Percentiles rank a stretch among this genome's conserved stretches.
Conservation (phyloP, 2,113 vertebrate genomes). For the Laticauda colubrina region DNA sequence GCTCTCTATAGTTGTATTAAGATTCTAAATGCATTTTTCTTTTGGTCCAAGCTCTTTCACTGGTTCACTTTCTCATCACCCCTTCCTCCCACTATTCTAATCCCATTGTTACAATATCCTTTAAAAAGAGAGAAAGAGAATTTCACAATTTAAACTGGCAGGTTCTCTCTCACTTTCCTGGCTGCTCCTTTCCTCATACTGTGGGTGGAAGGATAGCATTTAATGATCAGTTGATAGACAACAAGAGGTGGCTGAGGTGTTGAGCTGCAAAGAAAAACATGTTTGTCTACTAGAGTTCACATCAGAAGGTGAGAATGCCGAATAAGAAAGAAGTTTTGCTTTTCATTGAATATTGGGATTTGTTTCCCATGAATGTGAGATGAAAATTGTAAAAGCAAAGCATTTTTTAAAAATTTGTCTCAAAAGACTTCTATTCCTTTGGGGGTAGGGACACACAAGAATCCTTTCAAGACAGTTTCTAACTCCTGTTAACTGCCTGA, state of each 20-base stretch:
- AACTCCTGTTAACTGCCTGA: background rate
- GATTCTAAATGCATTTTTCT: background rate
- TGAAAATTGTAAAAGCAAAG: no score
- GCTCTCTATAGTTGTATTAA: background rate
- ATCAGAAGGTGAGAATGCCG: no score
- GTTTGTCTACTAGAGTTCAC: background rate
- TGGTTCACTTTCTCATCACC: background rate
- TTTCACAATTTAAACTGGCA: background rate
- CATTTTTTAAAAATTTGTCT: no score
- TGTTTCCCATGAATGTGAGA: no score
- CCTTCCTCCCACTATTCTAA: background rate
- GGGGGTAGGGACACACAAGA: no score
- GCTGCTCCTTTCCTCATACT: background rate
- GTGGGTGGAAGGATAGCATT: background rate
- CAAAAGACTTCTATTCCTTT: no score
- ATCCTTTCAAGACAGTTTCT: no score
- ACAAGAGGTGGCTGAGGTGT: background rate
- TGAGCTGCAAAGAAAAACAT: background rate
- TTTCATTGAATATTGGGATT: no score
- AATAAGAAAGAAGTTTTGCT: no score
- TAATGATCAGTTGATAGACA: slow-evolving; percentile 5
- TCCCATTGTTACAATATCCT: background rate
- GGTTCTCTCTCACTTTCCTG: background rate
- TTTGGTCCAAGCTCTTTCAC: background rate
- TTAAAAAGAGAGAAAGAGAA: no score